A percentile compares a stretch with the other conserved stretches of the same genome.
Conservation (phyloP, 2,113 vertebrate species). For the Thunnus thynnus region DNA sequence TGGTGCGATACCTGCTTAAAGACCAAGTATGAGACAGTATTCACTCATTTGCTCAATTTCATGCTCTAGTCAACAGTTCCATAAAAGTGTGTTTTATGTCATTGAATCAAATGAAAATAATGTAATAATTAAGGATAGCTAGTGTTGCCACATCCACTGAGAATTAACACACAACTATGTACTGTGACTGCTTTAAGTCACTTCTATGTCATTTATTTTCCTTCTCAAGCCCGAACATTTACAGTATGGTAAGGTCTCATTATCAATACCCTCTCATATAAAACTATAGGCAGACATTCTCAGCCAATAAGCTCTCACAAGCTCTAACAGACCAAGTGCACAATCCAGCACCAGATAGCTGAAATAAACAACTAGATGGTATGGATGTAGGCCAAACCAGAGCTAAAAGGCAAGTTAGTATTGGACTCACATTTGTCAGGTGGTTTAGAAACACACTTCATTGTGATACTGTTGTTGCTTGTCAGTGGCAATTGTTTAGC, state of each 20-base stretch:
- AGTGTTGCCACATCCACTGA: background rate
- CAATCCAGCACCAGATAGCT: background rate
- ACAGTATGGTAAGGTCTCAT: too few relatives aligned
- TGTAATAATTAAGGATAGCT: background rate
- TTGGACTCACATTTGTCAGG: background rate
- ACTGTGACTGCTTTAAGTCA: background rate
- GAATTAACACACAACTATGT: background rate
- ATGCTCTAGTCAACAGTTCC: background rate
- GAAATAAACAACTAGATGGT: background rate
- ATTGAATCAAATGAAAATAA: background rate
- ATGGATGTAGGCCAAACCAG: background rate
- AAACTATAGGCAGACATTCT: too few relatives aligned
- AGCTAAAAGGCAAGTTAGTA: background rate
- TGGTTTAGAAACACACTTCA: background rate
- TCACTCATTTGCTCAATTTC: background rate
- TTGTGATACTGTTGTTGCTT: background rate
- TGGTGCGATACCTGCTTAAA: constrained; percentile 84
- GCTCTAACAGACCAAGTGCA: too few relatives aligned
- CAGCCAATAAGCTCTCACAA: background rate
- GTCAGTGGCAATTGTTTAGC: background rate
- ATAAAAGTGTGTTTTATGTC: background rate
- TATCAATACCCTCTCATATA: too few relatives aligned
- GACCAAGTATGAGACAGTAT: constrained; percentile 71
- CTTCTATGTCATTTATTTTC: background rate
- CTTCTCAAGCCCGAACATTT: too few relatives aligned